Conservation (phyloP, 2,797 vertebrate genomes). For the Gila robusta region DNA sequence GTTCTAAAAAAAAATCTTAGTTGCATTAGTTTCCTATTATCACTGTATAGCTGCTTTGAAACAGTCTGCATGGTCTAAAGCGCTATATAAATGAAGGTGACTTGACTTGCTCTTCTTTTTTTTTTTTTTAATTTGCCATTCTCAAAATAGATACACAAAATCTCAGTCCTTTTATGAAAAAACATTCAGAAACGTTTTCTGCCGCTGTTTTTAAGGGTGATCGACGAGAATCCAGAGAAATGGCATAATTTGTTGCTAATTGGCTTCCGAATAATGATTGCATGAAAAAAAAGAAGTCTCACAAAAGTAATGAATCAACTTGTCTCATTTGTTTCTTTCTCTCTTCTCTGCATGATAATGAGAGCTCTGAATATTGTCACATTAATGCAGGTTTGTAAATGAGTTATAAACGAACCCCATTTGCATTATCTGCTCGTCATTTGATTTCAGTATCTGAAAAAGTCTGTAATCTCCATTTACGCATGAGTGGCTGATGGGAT, state of each 20-base stretch:
- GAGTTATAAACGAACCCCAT: constrained; percentile 28
- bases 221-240: constrained; percentile 5
- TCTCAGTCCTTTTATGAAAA: not conserved
- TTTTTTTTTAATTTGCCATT: not conserved
- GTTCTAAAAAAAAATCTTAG: no score
- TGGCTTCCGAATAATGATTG: constrained; percentile 31
- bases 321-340: constrained; percentile 31
- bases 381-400: constrained; percentile 40
- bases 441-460: constrained; percentile 34
- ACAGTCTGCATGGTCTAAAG: no score
- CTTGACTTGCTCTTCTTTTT: not conserved
- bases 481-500: not conserved
- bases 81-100: no score
- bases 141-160: not conserved
- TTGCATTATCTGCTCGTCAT: constrained; percentile 35
- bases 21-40: no score
- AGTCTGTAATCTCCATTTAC: constrained; percentile 16
- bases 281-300: constrained; percentile 8
- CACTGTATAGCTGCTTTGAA: no score
- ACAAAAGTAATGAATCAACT: constrained; percentile 32
- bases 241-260: constrained; percentile 10
- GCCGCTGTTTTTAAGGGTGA: constrained; percentile 16
- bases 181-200: not conserved
- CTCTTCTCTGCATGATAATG: constrained; percentile 12
- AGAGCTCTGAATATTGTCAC: constrained; percentile 29